These are phyloP conservation scores for Syndactyla subalaris DNA, from an alignment of 2,797 vertebrate genomes.

Conservation along the genomic window DNA sequence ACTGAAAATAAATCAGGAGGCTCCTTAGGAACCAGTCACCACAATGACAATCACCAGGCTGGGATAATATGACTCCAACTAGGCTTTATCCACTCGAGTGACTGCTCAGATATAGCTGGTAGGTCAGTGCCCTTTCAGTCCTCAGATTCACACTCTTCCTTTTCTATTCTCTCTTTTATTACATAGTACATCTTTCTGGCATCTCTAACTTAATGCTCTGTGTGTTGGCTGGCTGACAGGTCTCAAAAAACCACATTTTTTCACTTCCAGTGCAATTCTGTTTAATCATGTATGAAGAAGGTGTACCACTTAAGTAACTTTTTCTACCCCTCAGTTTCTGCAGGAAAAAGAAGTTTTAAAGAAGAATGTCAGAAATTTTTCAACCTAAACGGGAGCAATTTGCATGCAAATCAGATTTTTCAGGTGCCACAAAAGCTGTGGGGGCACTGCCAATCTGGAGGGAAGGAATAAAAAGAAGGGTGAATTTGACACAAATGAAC, in stretches of 20 bases:
- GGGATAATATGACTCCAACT: background rate
- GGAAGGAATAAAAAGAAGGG: conserved; percentile 8
- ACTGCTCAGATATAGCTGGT: background rate
- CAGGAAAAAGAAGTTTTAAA: conserved; percentile 7
- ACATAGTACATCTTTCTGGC: background rate
- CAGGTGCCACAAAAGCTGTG: conserved; percentile 66
- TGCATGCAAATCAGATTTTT: conserved; percentile 73
- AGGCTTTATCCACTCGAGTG: fast-evolving
- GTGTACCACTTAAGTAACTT: conserved; percentile 9
- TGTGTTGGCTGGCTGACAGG: conserved; percentile 44
- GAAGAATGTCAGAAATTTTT: conserved; percentile 43
- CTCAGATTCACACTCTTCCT: background rate
- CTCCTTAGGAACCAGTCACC: background rate
- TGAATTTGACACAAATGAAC: conserved; percentile 26
- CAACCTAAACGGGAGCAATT: conserved; percentile 50
- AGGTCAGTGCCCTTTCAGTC: background rate
- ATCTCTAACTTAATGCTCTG: background rate
- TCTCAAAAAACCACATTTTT: conserved; percentile 11
- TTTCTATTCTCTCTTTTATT: background rate
- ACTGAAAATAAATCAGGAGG: background rate
- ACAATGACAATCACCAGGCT: background rate
- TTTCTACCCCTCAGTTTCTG: background rate
- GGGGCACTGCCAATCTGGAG: conserved; percentile 53
- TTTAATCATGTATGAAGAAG: conserved; percentile 20
- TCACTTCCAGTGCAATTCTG: background rate